phyloP scores from a whole-genome alignment of 2,797 vertebrate species.

The Anguilla obscura region DNA sequence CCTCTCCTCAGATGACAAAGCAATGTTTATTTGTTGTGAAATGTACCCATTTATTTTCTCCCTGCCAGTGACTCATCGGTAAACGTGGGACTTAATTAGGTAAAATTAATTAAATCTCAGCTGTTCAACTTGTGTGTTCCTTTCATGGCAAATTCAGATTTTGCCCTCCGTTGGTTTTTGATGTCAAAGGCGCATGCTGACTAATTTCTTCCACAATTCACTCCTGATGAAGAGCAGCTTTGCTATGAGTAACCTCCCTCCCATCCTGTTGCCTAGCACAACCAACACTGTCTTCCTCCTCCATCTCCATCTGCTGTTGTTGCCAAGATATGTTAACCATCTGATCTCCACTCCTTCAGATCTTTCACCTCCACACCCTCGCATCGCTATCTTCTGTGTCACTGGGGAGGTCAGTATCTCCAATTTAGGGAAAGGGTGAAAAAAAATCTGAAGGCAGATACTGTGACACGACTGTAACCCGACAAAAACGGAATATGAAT shows the following conservation, averaged over 20 bases:
- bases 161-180: conserved; percentile 22
- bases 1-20: conserved; percentile 13
- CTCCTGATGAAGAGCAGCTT: not conserved
- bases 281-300: not conserved
- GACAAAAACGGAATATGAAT: not conserved
- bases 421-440: not conserved
- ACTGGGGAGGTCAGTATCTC: not conserved
- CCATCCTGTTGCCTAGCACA: not conserved
- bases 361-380: conserved; percentile 34
- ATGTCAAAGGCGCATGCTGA: not conserved
- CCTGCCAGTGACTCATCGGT: conserved; percentile 29
- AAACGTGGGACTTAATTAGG: conserved; percentile 35
- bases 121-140: conserved; percentile 16
- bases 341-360: conserved; percentile 52
- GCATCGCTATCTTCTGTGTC: not conserved
- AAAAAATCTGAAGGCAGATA: not conserved
- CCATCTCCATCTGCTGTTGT: conserved; percentile 61
- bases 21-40: conserved; percentile 23
- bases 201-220: conserved; percentile 30
- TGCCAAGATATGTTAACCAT: conserved; percentile 63
- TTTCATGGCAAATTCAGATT: conserved; percentile 22
- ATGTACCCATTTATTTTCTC: conserved; percentile 23
- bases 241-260: not conserved
- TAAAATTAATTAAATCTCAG: conserved; percentile 38
- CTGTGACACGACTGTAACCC: not conserved